Evolutionary conservation across 2,113 vertebrate genomes (phyloP), one percentile per base, ranked within the genome.

Genomic region (Hirundichthys speculiger): DNA sequence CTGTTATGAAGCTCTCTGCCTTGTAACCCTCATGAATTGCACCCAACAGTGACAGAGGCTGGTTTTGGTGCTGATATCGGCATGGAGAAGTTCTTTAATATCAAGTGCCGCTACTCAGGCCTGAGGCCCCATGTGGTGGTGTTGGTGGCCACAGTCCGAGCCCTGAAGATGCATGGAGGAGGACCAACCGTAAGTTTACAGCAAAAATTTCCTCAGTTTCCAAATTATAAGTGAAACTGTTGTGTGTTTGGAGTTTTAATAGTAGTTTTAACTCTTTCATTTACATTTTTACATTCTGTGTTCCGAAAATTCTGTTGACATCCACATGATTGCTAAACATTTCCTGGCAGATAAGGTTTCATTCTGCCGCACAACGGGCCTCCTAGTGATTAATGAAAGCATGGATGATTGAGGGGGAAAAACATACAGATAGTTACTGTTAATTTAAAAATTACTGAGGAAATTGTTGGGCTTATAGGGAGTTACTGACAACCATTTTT

Each of bases 61-160:
- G 97, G 98, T 48, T 99, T 99, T 10, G 97, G 98, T 45, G 97
- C 98, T 10, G 98, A 99, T 71, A 98, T 99, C 13, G 98, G 98
- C 63, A 99, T 99, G 98, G 98, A 99, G 77, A 99, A 99, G 78
- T 99, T 99, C 89, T 99, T 99, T 53, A 93, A 99, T 83, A 98
- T 99, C 79, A 99, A 99, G 81, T 99, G 98, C 77, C 94, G 96
- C 16, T 95, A 93, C 70, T 99, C 98, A 0, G 96, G 95, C 40
- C 93, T 99, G 68, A 90, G 92, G 55, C 97, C 98, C 19, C 95
- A 98, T 0, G 96, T 96, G 64, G 98, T 98, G 62, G 97, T 99
- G 62, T 89, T 99, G 67, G 98, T 99, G 25, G 95, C 96, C 59
- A 98, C 98, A 0, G 91, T 98, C 50, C 90, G 97, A 74, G 97